phyloP scores from a whole-genome alignment of 2,113 vertebrate species.

The Oryzias javanicus region DNA sequence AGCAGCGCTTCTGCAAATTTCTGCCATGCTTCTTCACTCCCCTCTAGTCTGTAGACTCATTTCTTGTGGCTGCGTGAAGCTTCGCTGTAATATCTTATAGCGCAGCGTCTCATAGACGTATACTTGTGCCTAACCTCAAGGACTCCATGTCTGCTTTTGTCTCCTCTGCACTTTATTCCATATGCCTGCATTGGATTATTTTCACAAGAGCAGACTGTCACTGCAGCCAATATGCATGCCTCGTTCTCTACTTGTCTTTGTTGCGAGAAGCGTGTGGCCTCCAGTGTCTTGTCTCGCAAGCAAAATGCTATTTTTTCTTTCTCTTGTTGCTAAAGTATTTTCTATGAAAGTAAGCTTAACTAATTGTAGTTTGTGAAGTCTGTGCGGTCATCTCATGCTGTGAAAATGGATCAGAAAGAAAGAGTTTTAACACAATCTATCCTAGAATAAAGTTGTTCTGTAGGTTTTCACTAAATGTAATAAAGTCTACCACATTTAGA shows the following conservation, averaged over 20 bases:
- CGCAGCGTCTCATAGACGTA: constrained; percentile 37
- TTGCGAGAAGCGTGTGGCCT: constrained; percentile 33
- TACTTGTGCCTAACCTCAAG: constrained; percentile 46
- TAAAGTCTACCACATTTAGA: too few species aligned
- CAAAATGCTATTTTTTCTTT: constrained; percentile 36
- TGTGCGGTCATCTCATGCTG: constrained; percentile 19
- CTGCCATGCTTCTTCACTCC: constrained; percentile 21
- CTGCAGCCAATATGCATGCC: constrained; percentile 19
- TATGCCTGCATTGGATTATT: constrained; percentile 39
- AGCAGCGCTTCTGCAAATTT: constrained; percentile 20
- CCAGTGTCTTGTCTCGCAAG: constrained; percentile 20
- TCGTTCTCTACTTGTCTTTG: constrained; percentile 10
- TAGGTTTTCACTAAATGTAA: too few species aligned
- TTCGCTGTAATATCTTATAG: constrained; percentile 18
- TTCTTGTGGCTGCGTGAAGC: constrained; percentile 37
- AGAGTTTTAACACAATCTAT: constrained; percentile 24
- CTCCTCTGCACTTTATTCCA: constrained; percentile 26
- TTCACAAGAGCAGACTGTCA: constrained; percentile 32
- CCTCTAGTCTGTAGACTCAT: constrained; percentile 21
- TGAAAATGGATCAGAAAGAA: constrained; percentile 20
- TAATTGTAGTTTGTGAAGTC: constrained; percentile 19
- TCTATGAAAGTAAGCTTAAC: constrained; percentile 30
- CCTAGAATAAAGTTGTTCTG: background rate
- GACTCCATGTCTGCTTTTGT: constrained; percentile 24
- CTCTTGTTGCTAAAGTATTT: constrained; percentile 22